Evolutionary conservation across 2,888 invertebrate genomes (phyloP).

Genomic region (Pterostichus madidus): DNA sequence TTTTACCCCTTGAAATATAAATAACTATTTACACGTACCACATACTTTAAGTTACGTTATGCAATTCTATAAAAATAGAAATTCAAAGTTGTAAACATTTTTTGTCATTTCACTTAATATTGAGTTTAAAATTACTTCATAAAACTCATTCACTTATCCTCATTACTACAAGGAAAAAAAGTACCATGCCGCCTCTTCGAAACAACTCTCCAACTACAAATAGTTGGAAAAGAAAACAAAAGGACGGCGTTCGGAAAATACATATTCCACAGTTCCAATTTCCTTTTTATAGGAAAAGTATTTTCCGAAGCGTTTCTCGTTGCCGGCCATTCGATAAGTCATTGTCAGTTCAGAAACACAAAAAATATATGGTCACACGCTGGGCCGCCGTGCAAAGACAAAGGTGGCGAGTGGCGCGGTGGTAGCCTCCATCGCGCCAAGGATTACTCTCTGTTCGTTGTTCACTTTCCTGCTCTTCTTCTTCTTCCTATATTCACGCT

Average conservation of each 20-base stretch:
- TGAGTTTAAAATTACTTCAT: too few relatives aligned
- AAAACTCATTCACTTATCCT: neutral
- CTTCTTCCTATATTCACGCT: constrained; percentile 17
- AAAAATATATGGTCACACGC: constrained; percentile 66
- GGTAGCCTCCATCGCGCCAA: constrained; percentile 11
- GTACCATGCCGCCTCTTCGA: constrained; percentile 7
- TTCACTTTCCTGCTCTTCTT: neutral
- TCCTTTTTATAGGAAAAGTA: constrained; percentile 68
- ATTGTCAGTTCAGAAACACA: constrained; percentile 66
- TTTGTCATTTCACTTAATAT: too few relatives aligned
- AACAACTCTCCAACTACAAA: constrained; percentile 50
- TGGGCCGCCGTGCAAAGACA: constrained; percentile 49
- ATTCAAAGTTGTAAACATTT: too few relatives aligned
- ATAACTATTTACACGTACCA: too few relatives aligned
- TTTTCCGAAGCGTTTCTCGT: constrained; percentile 67
- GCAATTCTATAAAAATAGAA: too few relatives aligned
- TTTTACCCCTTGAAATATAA: too few relatives aligned
- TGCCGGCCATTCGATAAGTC: constrained; percentile 67
- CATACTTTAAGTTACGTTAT: too few relatives aligned
- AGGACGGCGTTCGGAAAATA: constrained; percentile 68
- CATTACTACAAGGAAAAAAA: too few relatives aligned
- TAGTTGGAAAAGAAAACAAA: constrained; percentile 68
- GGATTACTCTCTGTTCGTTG: constrained; percentile 17
- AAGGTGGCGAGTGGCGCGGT: constrained; percentile 20
- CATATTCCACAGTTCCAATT: constrained; percentile 68